A percentile compares a stretch with the other conserved stretches of the same genome.
Conservation (phyloP, 1,140 invertebrate species). For the Panonychus citri region DNA sequence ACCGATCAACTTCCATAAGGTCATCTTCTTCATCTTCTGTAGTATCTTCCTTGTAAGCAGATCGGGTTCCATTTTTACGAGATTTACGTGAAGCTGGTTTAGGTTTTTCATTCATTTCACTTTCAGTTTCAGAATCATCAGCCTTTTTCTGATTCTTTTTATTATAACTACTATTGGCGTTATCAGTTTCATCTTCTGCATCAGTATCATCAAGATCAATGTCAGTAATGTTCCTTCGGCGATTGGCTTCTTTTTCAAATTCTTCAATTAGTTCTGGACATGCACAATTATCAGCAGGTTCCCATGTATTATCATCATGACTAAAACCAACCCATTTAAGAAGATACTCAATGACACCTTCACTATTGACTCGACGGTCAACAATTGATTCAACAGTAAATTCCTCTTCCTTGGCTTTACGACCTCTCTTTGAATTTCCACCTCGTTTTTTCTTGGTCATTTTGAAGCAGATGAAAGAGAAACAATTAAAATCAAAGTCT, state of each 20-base stretch:
- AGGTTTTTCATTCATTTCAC: not conserved
- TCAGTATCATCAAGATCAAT: not conserved
- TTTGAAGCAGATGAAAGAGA: no score
- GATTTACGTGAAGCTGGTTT: no score
- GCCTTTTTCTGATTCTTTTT: no score
- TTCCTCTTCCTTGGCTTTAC: not conserved
- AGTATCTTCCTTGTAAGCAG: no score
- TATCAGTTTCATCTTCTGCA: not conserved
- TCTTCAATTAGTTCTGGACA: not conserved
- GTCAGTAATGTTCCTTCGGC: not conserved
- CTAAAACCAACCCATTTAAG: slow-evolving; percentile 68
- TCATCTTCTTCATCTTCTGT: no score
- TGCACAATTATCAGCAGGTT: slow-evolving; percentile 28
- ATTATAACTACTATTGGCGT: not conserved
- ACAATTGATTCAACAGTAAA: slow-evolving; percentile 7
- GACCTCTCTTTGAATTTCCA: no score
- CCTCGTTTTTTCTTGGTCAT: no score
- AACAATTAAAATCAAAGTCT: no score
- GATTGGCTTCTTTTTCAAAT: no score
- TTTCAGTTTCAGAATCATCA: no score
- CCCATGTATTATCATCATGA: slow-evolving; percentile 52
- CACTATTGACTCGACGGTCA: not conserved
- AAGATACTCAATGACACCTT: slow-evolving; percentile 34
- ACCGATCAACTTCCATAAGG: no score
- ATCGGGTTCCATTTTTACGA: no score